Conservation (phyloP, 2,888 invertebrate genomes). For the Thymelicus sylvestris region DNA sequence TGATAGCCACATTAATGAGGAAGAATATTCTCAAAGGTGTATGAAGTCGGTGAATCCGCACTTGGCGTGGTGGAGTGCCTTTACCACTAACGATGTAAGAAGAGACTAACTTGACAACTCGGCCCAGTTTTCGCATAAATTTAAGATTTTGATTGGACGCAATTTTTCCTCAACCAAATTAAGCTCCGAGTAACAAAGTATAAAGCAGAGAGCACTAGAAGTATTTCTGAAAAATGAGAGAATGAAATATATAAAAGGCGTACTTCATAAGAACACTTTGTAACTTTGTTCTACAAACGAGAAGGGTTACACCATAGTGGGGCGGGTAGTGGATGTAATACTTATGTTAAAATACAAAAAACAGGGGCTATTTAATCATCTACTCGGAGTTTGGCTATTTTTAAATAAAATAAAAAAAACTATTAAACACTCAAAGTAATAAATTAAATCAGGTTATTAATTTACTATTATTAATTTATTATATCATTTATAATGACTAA, state of each 20-base stretch:
- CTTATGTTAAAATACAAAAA: too few relatives aligned
- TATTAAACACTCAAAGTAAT: too few relatives aligned
- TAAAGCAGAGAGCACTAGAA: neutral
- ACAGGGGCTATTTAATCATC: too few relatives aligned
- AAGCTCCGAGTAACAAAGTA: neutral
- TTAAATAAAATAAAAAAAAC: too few relatives aligned
- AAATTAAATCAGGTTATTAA: too few relatives aligned
- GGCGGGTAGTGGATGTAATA: neutral
- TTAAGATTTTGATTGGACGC: neutral
- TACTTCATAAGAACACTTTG: slow-evolving; percentile 4
- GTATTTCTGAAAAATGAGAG: neutral
- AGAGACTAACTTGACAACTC: neutral
- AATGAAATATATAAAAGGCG: slow-evolving; percentile 1
- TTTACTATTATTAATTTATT: too few relatives aligned
- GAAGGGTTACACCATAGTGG: neutral
- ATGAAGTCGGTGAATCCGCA: too few relatives aligned
- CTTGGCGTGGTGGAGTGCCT: too few relatives aligned
- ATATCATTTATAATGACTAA: too few relatives aligned
- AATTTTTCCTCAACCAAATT: neutral
- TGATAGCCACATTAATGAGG: too few relatives aligned
- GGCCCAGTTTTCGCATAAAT: neutral
- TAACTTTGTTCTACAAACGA: neutral
- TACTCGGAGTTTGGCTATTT: too few relatives aligned
- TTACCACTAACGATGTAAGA: neutral
- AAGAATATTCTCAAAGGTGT: too few relatives aligned